Evolutionary conservation across 2,888 invertebrate species (phyloP).

Genomic region (Macrosoma leucophasiata): DNA sequence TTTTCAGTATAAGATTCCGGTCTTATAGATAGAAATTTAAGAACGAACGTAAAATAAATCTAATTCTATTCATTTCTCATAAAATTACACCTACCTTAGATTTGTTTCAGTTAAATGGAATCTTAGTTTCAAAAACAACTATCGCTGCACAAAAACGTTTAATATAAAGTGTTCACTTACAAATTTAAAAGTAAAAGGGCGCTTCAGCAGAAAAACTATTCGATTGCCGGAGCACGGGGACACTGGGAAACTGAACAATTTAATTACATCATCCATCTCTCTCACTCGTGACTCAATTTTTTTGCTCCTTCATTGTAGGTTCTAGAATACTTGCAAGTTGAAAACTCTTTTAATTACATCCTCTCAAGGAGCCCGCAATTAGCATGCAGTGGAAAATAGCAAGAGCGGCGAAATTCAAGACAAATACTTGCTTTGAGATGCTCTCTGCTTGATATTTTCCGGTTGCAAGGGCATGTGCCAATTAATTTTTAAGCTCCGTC

Average conservation of each 20-base stretch:
- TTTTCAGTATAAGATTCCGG: too few species aligned
- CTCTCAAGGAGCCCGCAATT: constrained; percentile 47
- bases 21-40: background rate
- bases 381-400: constrained; percentile 46
- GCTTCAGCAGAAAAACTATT: constrained; percentile 26
- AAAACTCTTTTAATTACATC: constrained; percentile 57
- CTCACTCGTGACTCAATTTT: constrained; percentile 44
- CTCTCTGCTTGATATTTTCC: too few species aligned
- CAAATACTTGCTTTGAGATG: constrained; percentile 30
- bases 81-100: background rate
- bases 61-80: background rate
- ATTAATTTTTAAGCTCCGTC: too few species aligned
- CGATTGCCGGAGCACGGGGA: constrained; percentile 39
- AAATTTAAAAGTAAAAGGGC: constrained; percentile 16
- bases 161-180: constrained; percentile 16
- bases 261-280: constrained; percentile 56
- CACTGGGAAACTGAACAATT: constrained; percentile 53
- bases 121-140: background rate
- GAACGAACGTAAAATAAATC: background rate
- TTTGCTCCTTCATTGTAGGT: constrained; percentile 16
- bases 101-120: background rate
- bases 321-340: constrained; percentile 41
- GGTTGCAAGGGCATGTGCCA: too few species aligned
- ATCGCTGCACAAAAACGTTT: background rate
- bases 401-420: constrained; percentile 35